A percentile compares a stretch with the other conserved stretches of the same genome.
Evolutionary conservation across 2,888 invertebrate genomes (phyloP).

Genomic region (Phengaris alcon): DNA sequence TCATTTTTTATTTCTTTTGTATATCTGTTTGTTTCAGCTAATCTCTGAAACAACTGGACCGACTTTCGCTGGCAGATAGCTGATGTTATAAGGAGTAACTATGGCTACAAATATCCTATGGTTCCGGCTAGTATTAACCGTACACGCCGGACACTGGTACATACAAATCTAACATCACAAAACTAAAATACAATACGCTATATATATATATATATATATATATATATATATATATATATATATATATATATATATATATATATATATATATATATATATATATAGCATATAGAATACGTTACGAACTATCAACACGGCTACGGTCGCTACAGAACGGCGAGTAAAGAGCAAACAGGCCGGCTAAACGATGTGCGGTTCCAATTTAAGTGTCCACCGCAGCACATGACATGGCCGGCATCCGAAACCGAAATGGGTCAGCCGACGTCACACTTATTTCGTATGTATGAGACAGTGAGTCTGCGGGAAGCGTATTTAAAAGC

Average conservation of each 20-base stretch:
- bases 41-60: too few relatives aligned
- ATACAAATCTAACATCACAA: background rate
- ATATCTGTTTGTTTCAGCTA: too few relatives aligned
- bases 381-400: conserved; percentile 38
- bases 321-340: conserved; percentile 23
- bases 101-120: too few relatives aligned
- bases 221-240: background rate
- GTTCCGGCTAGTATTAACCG: too few relatives aligned
- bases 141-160: background rate
- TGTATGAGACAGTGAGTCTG: conserved; percentile 63
- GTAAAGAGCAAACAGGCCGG: conserved; percentile 33
- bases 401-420: conserved; percentile 32
- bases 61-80: too few relatives aligned
- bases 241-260: background rate
- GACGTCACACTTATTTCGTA: conserved; percentile 58
- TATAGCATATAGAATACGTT: background rate
- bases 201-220: background rate
- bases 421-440: conserved; percentile 49
- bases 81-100: too few relatives aligned
- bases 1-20: too few relatives aligned
- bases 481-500: conserved; percentile 62
- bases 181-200: conserved; percentile 1
- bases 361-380: conserved; percentile 33
- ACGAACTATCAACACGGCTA: conserved; percentile 14
- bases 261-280: too few relatives aligned